Conservation (phyloP, 2,113 vertebrate genomes). For the Australoheros scitulus region DNA sequence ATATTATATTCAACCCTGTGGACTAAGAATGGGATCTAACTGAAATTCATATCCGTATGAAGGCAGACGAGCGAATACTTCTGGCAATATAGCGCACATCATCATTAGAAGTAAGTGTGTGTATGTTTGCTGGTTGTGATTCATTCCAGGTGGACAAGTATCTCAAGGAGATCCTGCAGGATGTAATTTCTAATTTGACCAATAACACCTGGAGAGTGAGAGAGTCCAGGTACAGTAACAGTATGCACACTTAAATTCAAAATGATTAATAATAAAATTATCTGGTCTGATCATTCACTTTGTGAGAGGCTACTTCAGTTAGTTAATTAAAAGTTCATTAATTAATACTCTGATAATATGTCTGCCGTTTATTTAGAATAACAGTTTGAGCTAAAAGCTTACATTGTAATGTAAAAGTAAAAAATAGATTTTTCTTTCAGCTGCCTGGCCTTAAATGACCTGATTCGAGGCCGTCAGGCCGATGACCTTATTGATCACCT, state of each 20-base stretch:
- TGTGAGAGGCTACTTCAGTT: not conserved
- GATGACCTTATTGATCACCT: conserved; percentile 92
- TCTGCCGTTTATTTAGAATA: not conserved
- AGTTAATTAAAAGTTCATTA: too few relatives aligned
- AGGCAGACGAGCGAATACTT: too few relatives aligned
- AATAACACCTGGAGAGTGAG: conserved; percentile 94
- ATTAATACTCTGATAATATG: not conserved
- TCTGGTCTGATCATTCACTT: not conserved
- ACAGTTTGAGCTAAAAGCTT: not conserved
- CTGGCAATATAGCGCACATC: too few relatives aligned
- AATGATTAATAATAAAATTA: not conserved
- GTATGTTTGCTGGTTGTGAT: conserved; percentile 7
- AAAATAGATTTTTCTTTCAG: conserved; percentile 64
- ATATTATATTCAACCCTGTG: too few relatives aligned
- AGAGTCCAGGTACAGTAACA: conserved; percentile 89
- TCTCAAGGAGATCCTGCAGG: conserved; percentile 94
- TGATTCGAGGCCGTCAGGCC: conserved; percentile 90
- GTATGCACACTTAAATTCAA: not conserved
- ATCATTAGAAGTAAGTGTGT: not conserved
- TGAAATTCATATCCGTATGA: too few relatives aligned
- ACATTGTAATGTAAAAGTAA: not conserved
- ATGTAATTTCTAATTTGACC: conserved; percentile 93
- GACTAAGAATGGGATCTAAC: too few relatives aligned
- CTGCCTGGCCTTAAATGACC: conserved; percentile 94
- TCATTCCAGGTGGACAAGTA: conserved; percentile 91